phyloP scores from a whole-genome alignment of 2,113 vertebrate species.

The Cryptomyrus ogoouensis region DNA sequence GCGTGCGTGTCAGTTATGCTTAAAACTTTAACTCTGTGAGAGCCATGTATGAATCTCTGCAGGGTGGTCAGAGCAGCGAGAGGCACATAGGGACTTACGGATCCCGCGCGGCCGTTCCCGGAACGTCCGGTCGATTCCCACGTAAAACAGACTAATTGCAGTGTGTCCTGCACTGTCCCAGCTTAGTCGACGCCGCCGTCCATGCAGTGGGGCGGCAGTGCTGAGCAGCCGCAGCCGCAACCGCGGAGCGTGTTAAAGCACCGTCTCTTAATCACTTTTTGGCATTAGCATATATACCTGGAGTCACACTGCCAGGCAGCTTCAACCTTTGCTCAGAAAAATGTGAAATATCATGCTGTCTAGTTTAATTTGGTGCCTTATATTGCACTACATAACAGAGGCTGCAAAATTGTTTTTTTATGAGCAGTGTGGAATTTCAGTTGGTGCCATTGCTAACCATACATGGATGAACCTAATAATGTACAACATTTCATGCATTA shows the following conservation, averaged over 20 bases:
- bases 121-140: neutral
- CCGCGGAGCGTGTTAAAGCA: neutral
- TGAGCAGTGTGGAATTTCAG: neutral
- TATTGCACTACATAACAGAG: neutral
- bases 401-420: neutral
- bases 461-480: neutral
- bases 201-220: neutral
- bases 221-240: neutral
- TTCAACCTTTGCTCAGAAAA: conserved; percentile 11
- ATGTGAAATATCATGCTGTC: neutral
- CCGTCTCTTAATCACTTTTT: neutral
- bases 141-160: neutral
- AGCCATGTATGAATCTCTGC: neutral
- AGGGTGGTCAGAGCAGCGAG: neutral
- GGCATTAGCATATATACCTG: conserved; percentile 1
- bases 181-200: neutral
- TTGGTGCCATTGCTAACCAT: neutral
- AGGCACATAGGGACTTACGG: neutral
- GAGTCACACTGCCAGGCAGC: neutral
- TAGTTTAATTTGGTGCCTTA: conserved; percentile 12
- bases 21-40: conserved; percentile 18
- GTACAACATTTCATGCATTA: neutral
- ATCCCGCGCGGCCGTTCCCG: neutral
- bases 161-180: neutral
- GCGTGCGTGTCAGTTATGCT: neutral